Evolutionary conservation across 2,113 vertebrate species (phyloP), one percentile per base, ranked within the genome.

Genomic region (Grantiella picta): DNA sequence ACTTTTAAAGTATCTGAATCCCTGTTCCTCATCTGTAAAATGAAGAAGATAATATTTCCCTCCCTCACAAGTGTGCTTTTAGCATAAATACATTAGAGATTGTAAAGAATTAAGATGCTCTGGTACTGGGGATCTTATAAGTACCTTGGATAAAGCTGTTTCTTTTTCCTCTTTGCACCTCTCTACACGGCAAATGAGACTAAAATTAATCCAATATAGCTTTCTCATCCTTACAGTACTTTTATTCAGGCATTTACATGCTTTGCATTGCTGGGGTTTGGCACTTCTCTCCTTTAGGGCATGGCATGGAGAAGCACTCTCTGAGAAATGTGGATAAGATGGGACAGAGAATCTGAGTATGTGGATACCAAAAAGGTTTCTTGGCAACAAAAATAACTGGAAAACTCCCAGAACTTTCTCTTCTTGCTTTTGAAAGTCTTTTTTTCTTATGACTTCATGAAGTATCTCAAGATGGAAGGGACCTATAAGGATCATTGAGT

Each of bases 221-320:
- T 85, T 95, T 92, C 31, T 91, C 10, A 94, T 92, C 40, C 60
- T 76, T 81, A 27, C 1, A 95, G 54, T 92, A 80, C 44, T 85
- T 94, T 97, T 95, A 86, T 95, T 89, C 77, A 94, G 93, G 81
- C 73, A 71, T 95, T 95, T 94, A 81, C 60, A 82, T 52, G 70
- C 96, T 97, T 97, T 96, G 36, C 93, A 92, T 92, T 95, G 33
- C 59, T 89, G 54, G 15, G 35, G 70, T 91, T 90, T 92, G 79
- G 15, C 50, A 80, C 57, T 76, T 94, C 76, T 82, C 35, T 82
- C 82, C 92, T 96, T 96, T 66, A 92, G 95, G 90, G 90, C 82
- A 92, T 94, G 79, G 59, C 85, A 91, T 1, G 2, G 65, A 90
- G 65, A 85, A 96, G 70, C 18, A 44, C 66, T 97, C 84, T 95